Conservation (phyloP, 1,140 invertebrate species). For the Asbolus verrucosus region DNA sequence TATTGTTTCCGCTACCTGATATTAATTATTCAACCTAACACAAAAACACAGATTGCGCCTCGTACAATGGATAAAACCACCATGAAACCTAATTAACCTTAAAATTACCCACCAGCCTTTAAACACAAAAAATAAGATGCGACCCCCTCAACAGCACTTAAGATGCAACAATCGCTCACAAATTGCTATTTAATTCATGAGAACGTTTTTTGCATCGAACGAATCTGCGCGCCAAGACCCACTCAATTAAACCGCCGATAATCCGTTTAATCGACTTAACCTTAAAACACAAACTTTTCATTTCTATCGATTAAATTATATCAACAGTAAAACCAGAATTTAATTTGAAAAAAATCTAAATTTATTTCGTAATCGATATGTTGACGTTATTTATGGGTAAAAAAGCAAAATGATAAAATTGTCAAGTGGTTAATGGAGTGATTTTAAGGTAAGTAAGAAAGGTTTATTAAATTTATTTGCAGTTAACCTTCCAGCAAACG, state of each 20-base stretch:
- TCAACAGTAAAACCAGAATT: too few species aligned
- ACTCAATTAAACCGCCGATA: not conserved
- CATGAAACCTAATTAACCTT: constrained; percentile 19
- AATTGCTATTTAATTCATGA: constrained; percentile 37
- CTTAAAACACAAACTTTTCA: too few species aligned
- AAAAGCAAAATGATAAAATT: constrained; percentile 41
- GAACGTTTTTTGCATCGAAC: constrained; percentile 15
- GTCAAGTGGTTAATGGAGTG: constrained; percentile 44
- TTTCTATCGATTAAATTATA: too few species aligned
- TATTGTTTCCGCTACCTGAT: constrained; percentile 17
- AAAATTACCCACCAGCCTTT: constrained; percentile 17
- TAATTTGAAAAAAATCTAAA: too few species aligned
- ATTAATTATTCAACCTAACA: constrained; percentile 35
- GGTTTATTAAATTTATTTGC: constrained; percentile 51
- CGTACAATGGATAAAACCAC: not conserved
- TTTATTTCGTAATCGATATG: too few species aligned
- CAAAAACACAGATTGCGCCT: constrained; percentile 4
- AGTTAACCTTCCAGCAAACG: constrained; percentile 50
- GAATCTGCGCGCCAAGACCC: constrained; percentile 3
- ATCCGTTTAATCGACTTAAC: constrained; percentile 24
- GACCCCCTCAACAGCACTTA: constrained; percentile 11
- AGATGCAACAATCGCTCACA: constrained; percentile 20
- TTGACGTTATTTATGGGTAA: too few species aligned
- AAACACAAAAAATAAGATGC: constrained; percentile 13
- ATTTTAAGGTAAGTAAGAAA: constrained; percentile 47